Evolutionary conservation across 1,140 invertebrate genomes (phyloP).

Genomic region (Gryon sp.): DNA sequence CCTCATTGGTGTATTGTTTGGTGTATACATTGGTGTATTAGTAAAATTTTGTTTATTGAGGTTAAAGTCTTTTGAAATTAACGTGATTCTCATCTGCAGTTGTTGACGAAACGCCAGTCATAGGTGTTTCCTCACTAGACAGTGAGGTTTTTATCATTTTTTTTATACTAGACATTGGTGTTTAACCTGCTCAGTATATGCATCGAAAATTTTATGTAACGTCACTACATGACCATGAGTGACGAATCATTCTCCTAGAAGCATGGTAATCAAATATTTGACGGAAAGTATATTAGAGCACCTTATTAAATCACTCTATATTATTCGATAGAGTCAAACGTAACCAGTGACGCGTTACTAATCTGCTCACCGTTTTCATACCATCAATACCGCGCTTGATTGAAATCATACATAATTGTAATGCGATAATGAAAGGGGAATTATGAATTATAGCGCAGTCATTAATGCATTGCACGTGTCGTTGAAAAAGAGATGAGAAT

Average conservation of each 20-base stretch:
- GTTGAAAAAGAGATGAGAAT: constrained; percentile 25
- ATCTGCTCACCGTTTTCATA: constrained; percentile 33
- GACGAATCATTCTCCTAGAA: constrained; percentile 61
- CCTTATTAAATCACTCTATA: constrained; percentile 65
- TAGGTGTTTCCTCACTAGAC: too few relatives aligned
- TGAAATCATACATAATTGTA: constrained; percentile 51
- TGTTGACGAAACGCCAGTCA: too few relatives aligned
- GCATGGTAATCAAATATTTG: constrained; percentile 66
- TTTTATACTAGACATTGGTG: too few relatives aligned
- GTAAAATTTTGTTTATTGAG: too few relatives aligned
- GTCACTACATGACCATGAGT: constrained; percentile 20
- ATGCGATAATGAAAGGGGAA: constrained; percentile 48
- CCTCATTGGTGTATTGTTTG: constrained; percentile 25
- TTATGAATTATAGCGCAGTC: constrained; percentile 51
- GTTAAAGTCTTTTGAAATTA: too few relatives aligned
- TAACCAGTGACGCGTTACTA: constrained; percentile 41
- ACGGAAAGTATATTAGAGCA: constrained; percentile 66
- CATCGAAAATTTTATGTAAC: too few relatives aligned
- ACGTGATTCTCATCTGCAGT: too few relatives aligned
- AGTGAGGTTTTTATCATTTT: too few relatives aligned
- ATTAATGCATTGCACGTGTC: constrained; percentile 55
- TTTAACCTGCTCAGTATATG: too few relatives aligned
- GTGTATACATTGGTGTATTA: too few relatives aligned
- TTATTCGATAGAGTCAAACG: constrained; percentile 4
- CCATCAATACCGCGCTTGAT: constrained; percentile 23